These are phyloP conservation scores for Sialia sialis DNA, from an alignment of 2,113 vertebrate genomes.

Conservation along the genomic window DNA sequence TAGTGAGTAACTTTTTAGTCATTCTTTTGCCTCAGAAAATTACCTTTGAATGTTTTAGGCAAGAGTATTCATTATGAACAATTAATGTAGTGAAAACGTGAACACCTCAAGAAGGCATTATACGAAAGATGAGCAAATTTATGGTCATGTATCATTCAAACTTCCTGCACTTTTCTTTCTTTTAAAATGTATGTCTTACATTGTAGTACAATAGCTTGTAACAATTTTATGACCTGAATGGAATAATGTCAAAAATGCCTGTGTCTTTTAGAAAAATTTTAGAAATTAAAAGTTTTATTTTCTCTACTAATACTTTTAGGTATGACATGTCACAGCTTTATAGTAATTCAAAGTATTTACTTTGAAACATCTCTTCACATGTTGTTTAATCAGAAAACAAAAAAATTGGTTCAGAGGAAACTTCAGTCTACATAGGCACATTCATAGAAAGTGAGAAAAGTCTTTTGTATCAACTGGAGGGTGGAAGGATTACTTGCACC, in stretches of 20 bases:
- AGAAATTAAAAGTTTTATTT: not conserved
- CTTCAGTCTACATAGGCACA: not conserved
- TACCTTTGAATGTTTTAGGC: constrained; percentile 58
- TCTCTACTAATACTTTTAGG: not conserved
- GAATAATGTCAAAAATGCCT: constrained; percentile 23
- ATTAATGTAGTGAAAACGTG: constrained; percentile 63
- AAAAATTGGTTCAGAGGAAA: not conserved
- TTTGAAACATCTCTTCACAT: not conserved
- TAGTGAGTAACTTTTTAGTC: constrained; percentile 62
- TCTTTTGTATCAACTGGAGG: not conserved
- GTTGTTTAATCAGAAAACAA: constrained; percentile 26
- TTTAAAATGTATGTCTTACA: not conserved
- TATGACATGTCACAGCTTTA: constrained; percentile 9
- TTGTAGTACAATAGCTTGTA: not conserved
- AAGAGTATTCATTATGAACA: constrained; percentile 67
- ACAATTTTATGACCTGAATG: not conserved
- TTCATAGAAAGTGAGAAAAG: not conserved
- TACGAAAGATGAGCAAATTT: constrained; percentile 34
- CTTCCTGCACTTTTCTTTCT: constrained; percentile 37
- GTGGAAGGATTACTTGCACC: not conserved
- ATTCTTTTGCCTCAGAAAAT: constrained; percentile 63
- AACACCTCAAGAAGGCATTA: constrained; percentile 37
- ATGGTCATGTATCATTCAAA: not conserved
- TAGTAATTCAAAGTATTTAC: not conserved
- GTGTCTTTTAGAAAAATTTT: not conserved